Conservation (phyloP, 2,888 invertebrate genomes). For the Pherbina coryleti region DNA sequence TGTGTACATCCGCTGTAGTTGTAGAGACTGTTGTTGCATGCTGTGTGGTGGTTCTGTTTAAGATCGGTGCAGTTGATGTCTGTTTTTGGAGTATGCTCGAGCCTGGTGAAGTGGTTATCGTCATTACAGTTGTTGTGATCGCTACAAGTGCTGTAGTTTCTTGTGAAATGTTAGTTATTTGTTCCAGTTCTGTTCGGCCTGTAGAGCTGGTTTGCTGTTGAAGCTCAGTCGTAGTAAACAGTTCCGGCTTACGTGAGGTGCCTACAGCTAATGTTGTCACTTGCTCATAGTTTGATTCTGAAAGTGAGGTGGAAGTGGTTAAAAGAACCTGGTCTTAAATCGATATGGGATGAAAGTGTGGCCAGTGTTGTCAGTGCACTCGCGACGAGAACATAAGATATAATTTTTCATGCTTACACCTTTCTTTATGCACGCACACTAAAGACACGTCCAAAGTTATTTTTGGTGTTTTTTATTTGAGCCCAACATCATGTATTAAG, state of each 20-base stretch:
- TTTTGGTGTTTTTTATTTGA: slow-evolving; percentile 28
- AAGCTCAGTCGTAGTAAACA: slow-evolving; percentile 70
- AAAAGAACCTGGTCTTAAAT: slow-evolving; percentile 13
- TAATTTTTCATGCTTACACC: not conserved
- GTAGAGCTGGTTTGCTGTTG: slow-evolving; percentile 69
- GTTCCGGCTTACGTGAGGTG: slow-evolving; percentile 51
- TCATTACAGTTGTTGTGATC: slow-evolving; percentile 49
- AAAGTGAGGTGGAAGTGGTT: slow-evolving; percentile 45
- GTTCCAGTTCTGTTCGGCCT: slow-evolving; percentile 49
- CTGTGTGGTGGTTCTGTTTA: slow-evolving; percentile 48
- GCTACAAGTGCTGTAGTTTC: slow-evolving; percentile 58
- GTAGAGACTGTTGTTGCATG: slow-evolving; percentile 60
- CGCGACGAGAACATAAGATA: slow-evolving; percentile 18
- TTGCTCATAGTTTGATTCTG: slow-evolving; percentile 62
- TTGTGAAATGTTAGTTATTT: slow-evolving; percentile 53
- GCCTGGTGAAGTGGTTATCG: slow-evolving; percentile 42
- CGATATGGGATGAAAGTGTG: slow-evolving; percentile 8
- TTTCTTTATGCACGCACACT: not conserved
- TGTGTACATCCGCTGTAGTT: slow-evolving; percentile 62
- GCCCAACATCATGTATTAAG: slow-evolving; percentile 23
- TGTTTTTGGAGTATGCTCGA: slow-evolving; percentile 37
- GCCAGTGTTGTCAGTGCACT: slow-evolving; percentile 40
- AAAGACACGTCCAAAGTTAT: slow-evolving; percentile 28
- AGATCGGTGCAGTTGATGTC: slow-evolving; percentile 49
- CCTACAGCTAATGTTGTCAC: slow-evolving; percentile 54